Evolutionary conservation across 2,888 invertebrate genomes (phyloP), one percentile per base, ranked within the genome.

Genomic region (Heliconius cydno): DNA sequence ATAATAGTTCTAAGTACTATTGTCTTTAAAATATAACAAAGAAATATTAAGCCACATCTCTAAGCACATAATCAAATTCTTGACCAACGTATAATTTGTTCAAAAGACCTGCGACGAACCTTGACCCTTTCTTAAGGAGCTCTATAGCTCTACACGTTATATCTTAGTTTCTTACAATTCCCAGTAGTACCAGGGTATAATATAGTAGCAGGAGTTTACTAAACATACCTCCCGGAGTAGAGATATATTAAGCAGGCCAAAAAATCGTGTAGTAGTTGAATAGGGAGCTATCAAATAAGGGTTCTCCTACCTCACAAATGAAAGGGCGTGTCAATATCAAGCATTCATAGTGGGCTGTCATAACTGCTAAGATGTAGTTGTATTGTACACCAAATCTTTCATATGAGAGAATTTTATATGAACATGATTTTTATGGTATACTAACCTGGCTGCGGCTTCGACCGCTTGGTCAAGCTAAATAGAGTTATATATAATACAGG

Each of bases 251-350:
- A 60, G 57, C 34, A 22, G 57, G 57, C 60, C 73, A 73, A 73
- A 73, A 73, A 73, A 60, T 34, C 65, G 72, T 78, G 65, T 25
- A 67, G 65, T 66, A 63, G 72, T 68, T 66, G 65, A 15, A 73
- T 65, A 74, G 75, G 82, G 80, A 68, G 71, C 71, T 57, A 38
- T 68, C 68, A 77, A 74, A 73, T 71, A 77, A 81, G 63, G 67
- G 76, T 73, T 28, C 71, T 60, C 13, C 15, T 67, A 66, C 68
- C 76, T 68, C 63, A 77, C 72, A 77, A 79, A 79, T 77, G 81
- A 81, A 83, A 82, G 83, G 80, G 79, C 80, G 70, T 75, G 81
- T 78, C 84, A 84, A 83, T 83, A 84, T 84, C 81, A 84, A 83
- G 83, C 75, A 81, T 80, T 71, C 66, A 78, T 76, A 82, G 76